Evolutionary conservation across 2,797 vertebrate species (phyloP).

Genomic region (Catamblyrhynchus diadema): DNA sequence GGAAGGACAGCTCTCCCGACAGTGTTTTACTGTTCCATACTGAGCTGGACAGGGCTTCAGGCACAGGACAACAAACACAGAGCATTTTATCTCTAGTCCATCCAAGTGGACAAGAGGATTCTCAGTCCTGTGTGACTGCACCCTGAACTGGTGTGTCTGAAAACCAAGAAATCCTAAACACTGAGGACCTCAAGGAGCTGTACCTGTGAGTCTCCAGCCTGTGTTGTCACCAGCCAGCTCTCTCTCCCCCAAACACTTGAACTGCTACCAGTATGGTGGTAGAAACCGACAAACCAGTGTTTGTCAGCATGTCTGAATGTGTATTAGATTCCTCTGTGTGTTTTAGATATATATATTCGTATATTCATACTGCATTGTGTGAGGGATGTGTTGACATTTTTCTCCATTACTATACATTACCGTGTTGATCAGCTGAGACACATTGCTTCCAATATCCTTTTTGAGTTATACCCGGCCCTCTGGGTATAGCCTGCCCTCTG

Average conservation of each 20-base stretch:
- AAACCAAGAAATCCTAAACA: neutral
- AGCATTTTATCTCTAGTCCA: neutral
- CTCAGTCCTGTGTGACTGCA: fast-evolving
- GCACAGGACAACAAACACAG: fast-evolving
- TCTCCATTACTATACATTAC: neutral
- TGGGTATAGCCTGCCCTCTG: neutral
- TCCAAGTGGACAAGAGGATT: neutral
- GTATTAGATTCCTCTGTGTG: fast-evolving
- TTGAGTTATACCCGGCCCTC: neutral
- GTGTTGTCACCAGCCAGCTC: fast-evolving
- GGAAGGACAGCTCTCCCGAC: fast-evolving
- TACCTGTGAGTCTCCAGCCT: neutral
- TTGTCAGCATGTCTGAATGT: neutral
- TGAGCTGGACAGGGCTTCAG: neutral
- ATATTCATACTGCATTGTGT: fast-evolving
- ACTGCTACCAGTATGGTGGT: neutral
- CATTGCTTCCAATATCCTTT: neutral
- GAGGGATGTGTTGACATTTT: neutral
- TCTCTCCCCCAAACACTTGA: neutral
- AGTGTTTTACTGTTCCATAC: fast-evolving
- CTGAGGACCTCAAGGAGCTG: neutral
- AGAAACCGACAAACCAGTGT: neutral
- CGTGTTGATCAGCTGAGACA: neutral
- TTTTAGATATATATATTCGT: neutral
- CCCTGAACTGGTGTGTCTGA: neutral